Conservation (phyloP, 1,140 invertebrate genomes). For the Nomia melanderi region DNA sequence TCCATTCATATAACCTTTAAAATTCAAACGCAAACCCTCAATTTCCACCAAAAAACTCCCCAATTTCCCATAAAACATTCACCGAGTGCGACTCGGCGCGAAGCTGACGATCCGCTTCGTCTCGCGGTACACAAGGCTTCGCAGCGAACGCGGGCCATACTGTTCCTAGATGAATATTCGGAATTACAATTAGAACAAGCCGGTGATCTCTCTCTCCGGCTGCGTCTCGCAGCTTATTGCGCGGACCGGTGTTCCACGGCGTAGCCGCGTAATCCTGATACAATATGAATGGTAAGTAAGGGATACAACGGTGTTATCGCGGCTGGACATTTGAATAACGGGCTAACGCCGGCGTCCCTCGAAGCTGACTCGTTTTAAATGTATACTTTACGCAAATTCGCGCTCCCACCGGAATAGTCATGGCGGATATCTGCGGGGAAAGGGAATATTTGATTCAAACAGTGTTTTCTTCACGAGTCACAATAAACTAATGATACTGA, state of each 20-base stretch:
- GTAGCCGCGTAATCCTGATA: constrained; percentile 23
- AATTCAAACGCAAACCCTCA: too few relatives aligned
- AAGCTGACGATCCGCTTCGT: too few relatives aligned
- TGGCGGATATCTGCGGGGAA: not conserved
- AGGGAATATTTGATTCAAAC: too few relatives aligned
- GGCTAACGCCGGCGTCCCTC: not conserved
- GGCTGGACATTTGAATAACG: constrained; percentile 20
- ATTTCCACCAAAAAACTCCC: too few relatives aligned
- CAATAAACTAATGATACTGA: too few relatives aligned
- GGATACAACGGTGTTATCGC: constrained; percentile 18
- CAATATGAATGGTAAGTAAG: constrained; percentile 41
- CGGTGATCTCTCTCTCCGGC: not conserved
- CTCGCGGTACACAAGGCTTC: too few relatives aligned
- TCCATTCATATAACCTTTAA: too few relatives aligned
- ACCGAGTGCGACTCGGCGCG: too few relatives aligned
- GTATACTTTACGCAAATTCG: not conserved
- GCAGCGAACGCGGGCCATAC: not conserved
- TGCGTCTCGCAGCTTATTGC: constrained; percentile 14
- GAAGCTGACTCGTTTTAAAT: constrained; percentile 4
- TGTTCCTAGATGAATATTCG: constrained; percentile 26
- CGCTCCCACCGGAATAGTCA: not conserved
- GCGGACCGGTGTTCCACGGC: not conserved
- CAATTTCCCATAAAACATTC: too few relatives aligned
- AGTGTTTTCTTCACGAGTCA: too few relatives aligned
- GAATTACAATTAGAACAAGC: constrained; percentile 19